Evolutionary conservation across 2,113 vertebrate species (phyloP), one percentile per base, ranked within the genome.

Genomic region (Scomber japonicus): DNA sequence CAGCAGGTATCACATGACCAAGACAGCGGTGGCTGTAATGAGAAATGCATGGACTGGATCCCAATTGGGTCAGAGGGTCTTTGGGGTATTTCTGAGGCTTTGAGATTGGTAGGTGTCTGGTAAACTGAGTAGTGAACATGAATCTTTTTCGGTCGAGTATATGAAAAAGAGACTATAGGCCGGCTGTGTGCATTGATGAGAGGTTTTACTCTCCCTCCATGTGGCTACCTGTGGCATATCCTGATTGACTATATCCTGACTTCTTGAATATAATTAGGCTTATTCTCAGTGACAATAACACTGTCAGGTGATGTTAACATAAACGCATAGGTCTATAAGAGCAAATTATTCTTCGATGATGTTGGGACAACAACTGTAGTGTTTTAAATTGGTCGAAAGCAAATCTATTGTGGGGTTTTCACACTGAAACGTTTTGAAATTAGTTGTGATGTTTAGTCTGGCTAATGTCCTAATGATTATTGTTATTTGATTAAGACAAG

Each of bases 1-100:
- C 86, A 56, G 80, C 77, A 83, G 68, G 40, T 73, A 80, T 92
- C 92, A 93, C 88, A 80, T 93, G 90, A 93, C 82, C 83, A 21
- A 54, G 54, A 76, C 74, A 67, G 69, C 13, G 70, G 64, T 72
- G 78, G 30, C 59, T 53, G 73, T 40, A 56, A 78, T 78, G 75
- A 86, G 59, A 86, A 82, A 88, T 71, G 78, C 76, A 56, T n/a
- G 64, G 64, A 57, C 86, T 78, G 88, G 78, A 92, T 88, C 79
- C 74, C 85, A 92, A 89, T 72, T 89, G 85, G 91, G 91, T 89
- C 88, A 91, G 65, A 57, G 51, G 75, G 83, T 88, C 83, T 80
- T 55, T 44, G 11, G 82, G 75, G 87, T 66, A 51, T 71, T 78
- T 61, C 59, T 7, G 30, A 82, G 30, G 55, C 65, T 63, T 4